Evolutionary conservation across 2,797 vertebrate species (phyloP).

Genomic region (Vireo griseus): DNA sequence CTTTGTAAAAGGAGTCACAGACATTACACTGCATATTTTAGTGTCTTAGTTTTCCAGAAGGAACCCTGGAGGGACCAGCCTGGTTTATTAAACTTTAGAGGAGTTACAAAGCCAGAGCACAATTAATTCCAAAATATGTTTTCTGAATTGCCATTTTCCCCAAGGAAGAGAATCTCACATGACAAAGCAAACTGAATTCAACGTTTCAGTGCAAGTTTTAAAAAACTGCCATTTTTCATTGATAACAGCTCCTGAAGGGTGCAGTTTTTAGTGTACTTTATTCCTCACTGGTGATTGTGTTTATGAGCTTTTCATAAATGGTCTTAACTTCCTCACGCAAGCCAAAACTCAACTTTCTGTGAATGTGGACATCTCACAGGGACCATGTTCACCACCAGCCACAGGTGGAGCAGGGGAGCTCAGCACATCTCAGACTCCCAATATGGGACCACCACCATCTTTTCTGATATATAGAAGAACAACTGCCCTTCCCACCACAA

Average conservation of each 20-base stretch:
- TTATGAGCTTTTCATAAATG: background rate
- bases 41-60: background rate
- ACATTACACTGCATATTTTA: background rate
- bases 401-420: accelerated
- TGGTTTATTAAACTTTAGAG: background rate
- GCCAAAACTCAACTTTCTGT: background rate
- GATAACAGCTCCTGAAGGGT: background rate
- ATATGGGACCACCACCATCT: accelerated
- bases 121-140: background rate
- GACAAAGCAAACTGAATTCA: background rate
- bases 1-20: background rate
- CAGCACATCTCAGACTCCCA: background rate
- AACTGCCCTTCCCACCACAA: background rate
- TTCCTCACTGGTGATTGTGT: background rate
- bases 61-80: background rate
- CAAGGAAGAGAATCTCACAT: background rate
- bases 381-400: background rate
- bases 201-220: background rate
- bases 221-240: background rate
- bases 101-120: background rate
- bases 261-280: background rate
- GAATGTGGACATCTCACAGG: accelerated
- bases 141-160: background rate
- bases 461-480: background rate
- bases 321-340: background rate